Conservation (phyloP, 2,888 invertebrate species). For the Cecidostiba fungosa region DNA sequence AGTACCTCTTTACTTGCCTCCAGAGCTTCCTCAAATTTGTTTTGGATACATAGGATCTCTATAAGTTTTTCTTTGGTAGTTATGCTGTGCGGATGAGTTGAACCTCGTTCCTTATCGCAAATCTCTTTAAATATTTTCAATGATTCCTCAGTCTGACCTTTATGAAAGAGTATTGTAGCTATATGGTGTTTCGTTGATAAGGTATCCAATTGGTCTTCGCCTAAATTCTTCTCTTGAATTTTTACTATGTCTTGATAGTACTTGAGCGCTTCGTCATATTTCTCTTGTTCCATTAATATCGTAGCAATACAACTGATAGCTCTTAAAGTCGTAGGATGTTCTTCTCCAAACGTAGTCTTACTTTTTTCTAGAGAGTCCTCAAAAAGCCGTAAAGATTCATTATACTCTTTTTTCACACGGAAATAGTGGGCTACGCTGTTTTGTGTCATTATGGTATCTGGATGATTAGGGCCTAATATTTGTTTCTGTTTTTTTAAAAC, state of each 20-base stretch:
- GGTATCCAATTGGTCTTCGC: conserved; percentile 26
- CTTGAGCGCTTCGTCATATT: conserved; percentile 15
- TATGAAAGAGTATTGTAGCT: background rate
- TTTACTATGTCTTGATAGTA: conserved; percentile 30
- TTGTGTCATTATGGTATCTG: background rate
- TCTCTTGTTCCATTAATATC: conserved; percentile 3
- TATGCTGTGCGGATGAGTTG: conserved; percentile 21
- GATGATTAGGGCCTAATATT: background rate
- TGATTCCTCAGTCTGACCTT: background rate
- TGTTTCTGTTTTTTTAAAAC: background rate
- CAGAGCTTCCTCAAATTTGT: conserved; percentile 62
- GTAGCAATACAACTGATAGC: conserved; percentile 16
- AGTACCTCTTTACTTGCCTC: conserved; percentile 49
- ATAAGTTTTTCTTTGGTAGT: background rate
- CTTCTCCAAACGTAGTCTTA: conserved; percentile 1
- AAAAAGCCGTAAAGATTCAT: conserved; percentile 10
- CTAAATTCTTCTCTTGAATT: conserved; percentile 22
- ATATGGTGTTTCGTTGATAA: conserved; percentile 6
- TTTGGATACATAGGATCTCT: background rate
- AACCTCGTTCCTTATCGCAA: background rate
- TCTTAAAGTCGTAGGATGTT: background rate
- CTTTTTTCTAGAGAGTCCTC: conserved; percentile 2
- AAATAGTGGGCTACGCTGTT: background rate
- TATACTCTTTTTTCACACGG: background rate
- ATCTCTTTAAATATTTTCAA: conserved; percentile 26